phyloP scores from a whole-genome alignment of 2,797 vertebrate species.

The Bovichtus variegatus region DNA sequence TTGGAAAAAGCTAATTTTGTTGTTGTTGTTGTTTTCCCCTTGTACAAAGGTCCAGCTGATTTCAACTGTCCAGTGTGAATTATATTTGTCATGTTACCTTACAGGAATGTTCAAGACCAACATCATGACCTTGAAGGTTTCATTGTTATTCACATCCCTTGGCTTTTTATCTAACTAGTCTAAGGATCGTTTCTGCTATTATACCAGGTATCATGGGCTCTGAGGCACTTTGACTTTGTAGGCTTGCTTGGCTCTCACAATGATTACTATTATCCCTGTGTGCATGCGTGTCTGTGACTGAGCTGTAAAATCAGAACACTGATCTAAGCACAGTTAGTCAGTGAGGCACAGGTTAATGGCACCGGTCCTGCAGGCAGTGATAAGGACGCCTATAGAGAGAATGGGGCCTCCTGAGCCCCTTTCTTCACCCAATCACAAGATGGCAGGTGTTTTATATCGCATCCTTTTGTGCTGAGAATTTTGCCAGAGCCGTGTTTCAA shows the following conservation, averaged over 20 bases:
- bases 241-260: not conserved
- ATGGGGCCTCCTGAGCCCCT: slow-evolving; percentile 49
- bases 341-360: slow-evolving; percentile 71
- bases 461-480: slow-evolving; percentile 73
- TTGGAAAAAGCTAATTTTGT: not conserved
- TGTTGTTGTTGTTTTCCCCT: not conserved
- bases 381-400: slow-evolving; percentile 71
- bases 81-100: not conserved
- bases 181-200: slow-evolving; percentile 11
- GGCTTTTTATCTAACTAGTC: not conserved
- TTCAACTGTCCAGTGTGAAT: not conserved
- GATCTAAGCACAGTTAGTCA: slow-evolving; percentile 65
- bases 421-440: slow-evolving; percentile 70
- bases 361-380: slow-evolving; percentile 74
- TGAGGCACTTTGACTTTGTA: slow-evolving; percentile 1
- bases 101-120: not conserved
- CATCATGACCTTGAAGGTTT: not conserved
- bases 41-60: slow-evolving; percentile 9
- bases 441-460: slow-evolving; percentile 73
- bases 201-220: slow-evolving; percentile 19
- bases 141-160: not conserved
- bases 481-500: slow-evolving; percentile 60
- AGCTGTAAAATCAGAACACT: slow-evolving; percentile 68
- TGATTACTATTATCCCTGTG: slow-evolving; percentile 23
- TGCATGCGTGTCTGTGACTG: slow-evolving; percentile 18